Conservation (phyloP, 1,140 invertebrate species). For the Camponotus floridanus region DNA sequence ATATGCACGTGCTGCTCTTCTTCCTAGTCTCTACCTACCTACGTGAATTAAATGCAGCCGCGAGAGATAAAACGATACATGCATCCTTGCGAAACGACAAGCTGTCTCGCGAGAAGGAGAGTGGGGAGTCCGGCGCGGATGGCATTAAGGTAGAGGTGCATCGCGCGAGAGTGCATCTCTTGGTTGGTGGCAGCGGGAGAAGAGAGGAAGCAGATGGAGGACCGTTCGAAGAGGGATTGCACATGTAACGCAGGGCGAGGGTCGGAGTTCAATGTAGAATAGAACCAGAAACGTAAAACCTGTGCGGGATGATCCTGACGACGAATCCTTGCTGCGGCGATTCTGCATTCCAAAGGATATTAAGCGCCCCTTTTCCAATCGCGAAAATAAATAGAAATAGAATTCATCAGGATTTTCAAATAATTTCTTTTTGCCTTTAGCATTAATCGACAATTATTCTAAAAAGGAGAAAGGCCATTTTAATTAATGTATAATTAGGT, state of each 20-base stretch:
- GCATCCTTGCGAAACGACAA: slow-evolving; percentile 75
- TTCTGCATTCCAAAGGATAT: slow-evolving; percentile 59
- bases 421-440: not conserved
- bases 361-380: slow-evolving; percentile 6
- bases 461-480: no score
- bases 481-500: not conserved
- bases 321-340: slow-evolving; percentile 48
- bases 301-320: slow-evolving; percentile 21
- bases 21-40: slow-evolving; percentile 74
- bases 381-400: not conserved
- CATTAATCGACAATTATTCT: not conserved
- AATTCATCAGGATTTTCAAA: not conserved
- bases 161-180: slow-evolving; percentile 28
- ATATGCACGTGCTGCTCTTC: slow-evolving; percentile 76
- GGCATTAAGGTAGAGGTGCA: slow-evolving; percentile 23
- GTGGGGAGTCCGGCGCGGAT: not conserved
- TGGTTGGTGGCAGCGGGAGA: not conserved
- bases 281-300: slow-evolving; percentile 70
- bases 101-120: slow-evolving; percentile 53
- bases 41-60: slow-evolving; percentile 75
- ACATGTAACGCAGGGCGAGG: slow-evolving; percentile 68
- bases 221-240: slow-evolving; percentile 53
- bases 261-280: slow-evolving; percentile 66
- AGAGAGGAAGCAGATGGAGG: no score
- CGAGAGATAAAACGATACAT: slow-evolving; percentile 76